A percentile compares a stretch with the other conserved stretches of the same genome.
phyloP scores from a whole-genome alignment of 1,140 invertebrate genomes.

The Globodera rostochiensis region DNA sequence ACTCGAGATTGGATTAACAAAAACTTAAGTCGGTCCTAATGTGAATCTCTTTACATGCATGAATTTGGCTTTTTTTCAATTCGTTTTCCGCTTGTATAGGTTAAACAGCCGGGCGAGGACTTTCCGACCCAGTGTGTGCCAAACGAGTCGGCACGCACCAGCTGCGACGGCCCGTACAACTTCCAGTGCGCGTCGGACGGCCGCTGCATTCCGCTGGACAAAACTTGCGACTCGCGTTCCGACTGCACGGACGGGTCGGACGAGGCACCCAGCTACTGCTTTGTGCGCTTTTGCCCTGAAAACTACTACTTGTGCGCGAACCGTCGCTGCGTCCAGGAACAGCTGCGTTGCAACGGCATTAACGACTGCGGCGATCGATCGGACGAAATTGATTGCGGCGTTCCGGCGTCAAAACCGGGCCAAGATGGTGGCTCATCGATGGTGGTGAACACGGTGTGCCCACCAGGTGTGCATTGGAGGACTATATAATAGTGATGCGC shows the following conservation, averaged over 20 bases:
- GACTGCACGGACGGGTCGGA: slow-evolving; percentile 89
- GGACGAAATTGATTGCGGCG: slow-evolving; percentile 83
- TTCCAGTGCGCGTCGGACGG: slow-evolving; percentile 72
- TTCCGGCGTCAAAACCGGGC: slow-evolving; percentile 20
- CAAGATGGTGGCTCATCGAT: slow-evolving; percentile 58
- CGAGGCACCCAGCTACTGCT: slow-evolving; percentile 87
- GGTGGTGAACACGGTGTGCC: slow-evolving; percentile 71
- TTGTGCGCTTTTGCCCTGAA: slow-evolving; percentile 67
- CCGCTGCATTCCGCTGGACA: slow-evolving; percentile 64
- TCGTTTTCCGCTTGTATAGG: background rate
- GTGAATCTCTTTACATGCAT: background rate
- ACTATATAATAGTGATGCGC: no score
- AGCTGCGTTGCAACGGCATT: slow-evolving; percentile 70
- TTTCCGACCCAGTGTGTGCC: slow-evolving; percentile 61
- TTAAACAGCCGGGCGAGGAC: slow-evolving; percentile 69
- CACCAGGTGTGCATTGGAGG: slow-evolving; percentile 65
- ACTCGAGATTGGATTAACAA: no score
- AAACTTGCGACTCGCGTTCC: slow-evolving; percentile 84
- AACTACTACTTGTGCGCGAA: slow-evolving; percentile 76
- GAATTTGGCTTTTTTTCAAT: no score
- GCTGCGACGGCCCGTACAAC: slow-evolving; percentile 63
- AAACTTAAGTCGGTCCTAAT: background rate
- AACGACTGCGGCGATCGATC: slow-evolving; percentile 90
- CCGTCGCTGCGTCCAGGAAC: slow-evolving; percentile 74
- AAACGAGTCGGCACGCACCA: slow-evolving; percentile 80